phyloP scores from a whole-genome alignment of 2,113 vertebrate species.

The Indicator indicator region DNA sequence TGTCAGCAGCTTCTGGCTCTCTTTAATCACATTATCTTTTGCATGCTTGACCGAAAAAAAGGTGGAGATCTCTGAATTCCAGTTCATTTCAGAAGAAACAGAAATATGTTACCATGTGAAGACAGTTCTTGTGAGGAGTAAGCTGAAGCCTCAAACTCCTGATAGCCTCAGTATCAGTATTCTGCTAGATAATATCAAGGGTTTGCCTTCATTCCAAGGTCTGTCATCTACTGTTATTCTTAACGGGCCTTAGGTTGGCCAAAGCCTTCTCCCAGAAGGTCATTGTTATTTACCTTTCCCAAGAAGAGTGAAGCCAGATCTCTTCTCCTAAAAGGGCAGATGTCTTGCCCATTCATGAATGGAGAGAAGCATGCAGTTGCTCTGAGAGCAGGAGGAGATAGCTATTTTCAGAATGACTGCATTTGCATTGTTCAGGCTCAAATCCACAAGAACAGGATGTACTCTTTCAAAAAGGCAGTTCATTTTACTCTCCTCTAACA shows the following conservation, averaged over 20 bases:
- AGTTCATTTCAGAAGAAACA: not conserved
- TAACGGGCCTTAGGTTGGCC: not conserved
- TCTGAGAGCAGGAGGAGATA: not conserved
- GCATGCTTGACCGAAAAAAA: not conserved
- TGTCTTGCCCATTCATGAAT: not conserved
- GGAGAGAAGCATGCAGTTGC: not conserved
- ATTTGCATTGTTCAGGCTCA: not conserved
- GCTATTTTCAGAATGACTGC: not conserved
- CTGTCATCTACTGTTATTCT: not conserved
- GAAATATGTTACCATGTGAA: not conserved
- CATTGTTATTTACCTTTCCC: not conserved
- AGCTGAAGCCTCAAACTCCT: not conserved
- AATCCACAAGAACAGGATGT: not conserved
- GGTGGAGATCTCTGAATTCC: not conserved
- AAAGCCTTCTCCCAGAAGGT: not conserved
- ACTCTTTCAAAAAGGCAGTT: not conserved
- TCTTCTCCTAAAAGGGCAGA: not conserved
- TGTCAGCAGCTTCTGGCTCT: not conserved
- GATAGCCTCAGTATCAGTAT: accelerated
- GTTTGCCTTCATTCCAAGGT: not conserved
- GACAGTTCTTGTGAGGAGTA: not conserved
- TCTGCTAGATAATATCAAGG: not conserved
- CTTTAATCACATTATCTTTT: not conserved
- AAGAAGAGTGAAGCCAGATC: not conserved
- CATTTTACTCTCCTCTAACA: not conserved